phyloP scores from a whole-genome alignment of 2,113 vertebrate genomes.

The Dipodomys ordii region DNA sequence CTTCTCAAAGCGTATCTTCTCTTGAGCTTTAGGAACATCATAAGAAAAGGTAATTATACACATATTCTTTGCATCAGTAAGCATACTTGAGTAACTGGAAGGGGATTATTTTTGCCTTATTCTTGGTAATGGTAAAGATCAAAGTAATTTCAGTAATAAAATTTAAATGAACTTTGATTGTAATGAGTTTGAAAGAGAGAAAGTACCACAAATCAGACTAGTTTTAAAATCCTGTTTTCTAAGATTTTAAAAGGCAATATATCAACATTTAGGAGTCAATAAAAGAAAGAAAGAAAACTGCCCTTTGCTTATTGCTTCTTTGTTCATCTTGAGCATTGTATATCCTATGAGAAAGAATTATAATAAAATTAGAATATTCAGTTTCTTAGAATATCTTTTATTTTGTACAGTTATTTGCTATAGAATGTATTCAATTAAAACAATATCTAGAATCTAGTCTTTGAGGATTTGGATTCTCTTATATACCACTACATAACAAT shows the following conservation, averaged over 20 bases:
- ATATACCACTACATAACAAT: background rate
- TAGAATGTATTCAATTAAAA: slow-evolving; percentile 48
- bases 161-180: slow-evolving; percentile 73
- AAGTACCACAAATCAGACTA: slow-evolving; percentile 66
- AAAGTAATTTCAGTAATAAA: slow-evolving; percentile 79
- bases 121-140: slow-evolving; percentile 58
- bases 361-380: slow-evolving; percentile 77
- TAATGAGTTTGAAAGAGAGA: background rate
- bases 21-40: background rate
- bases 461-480: slow-evolving; percentile 27
- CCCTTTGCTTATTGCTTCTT: slow-evolving; percentile 52
- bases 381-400: slow-evolving; percentile 11
- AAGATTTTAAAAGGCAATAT: slow-evolving; percentile 33
- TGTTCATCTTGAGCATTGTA: slow-evolving; percentile 79
- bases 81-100: slow-evolving; percentile 66
- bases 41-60: slow-evolving; percentile 18
- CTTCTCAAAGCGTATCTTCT: background rate
- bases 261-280: slow-evolving; percentile 64
- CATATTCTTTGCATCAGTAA: slow-evolving; percentile 66
- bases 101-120: slow-evolving; percentile 65
- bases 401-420: slow-evolving; percentile 22
- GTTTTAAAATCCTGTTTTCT: slow-evolving; percentile 68
- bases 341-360: slow-evolving; percentile 64
- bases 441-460: slow-evolving; percentile 8
- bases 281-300: slow-evolving; percentile 42